phyloP scores from a whole-genome alignment of 2,797 vertebrate species.

The Eulemur rubriventer region DNA sequence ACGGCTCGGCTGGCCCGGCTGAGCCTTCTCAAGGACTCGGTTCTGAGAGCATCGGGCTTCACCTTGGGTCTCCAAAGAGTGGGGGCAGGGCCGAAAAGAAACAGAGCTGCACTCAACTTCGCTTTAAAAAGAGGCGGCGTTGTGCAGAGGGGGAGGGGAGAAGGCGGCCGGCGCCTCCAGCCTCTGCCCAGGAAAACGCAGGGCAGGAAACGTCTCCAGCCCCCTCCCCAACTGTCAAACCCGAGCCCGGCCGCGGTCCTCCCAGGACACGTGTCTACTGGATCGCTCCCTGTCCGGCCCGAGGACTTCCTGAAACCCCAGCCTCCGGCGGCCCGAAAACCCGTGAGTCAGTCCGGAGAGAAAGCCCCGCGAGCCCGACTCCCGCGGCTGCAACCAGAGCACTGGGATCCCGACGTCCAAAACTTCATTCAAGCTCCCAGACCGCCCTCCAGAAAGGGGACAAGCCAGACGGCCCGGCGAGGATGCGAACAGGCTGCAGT shows the following conservation, averaged over 20 bases:
- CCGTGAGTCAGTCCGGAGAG: slow-evolving; percentile 12
- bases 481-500: slow-evolving; percentile 22
- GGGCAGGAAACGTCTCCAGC: slow-evolving; percentile 55
- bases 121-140: slow-evolving; percentile 63
- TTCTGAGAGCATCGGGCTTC: slow-evolving; percentile 16
- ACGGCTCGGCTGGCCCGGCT: not conserved
- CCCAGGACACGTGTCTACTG: slow-evolving; percentile 73
- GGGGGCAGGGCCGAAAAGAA: slow-evolving; percentile 56
- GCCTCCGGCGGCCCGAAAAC: slow-evolving; percentile 2
- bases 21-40: slow-evolving; percentile 29
- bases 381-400: not conserved
- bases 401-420: not conserved
- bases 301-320: slow-evolving; percentile 60
- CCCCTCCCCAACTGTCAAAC: slow-evolving; percentile 75
- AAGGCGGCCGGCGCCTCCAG: not conserved
- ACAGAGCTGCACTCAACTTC: slow-evolving; percentile 29
- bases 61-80: slow-evolving; percentile 59
- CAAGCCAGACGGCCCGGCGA: slow-evolving; percentile 2
- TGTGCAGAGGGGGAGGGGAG: slow-evolving; percentile 55
- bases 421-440: slow-evolving; percentile 54
- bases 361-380: not conserved
- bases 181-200: slow-evolving; percentile 26
- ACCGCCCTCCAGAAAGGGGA: not conserved
- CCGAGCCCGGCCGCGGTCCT: slow-evolving; percentile 43
- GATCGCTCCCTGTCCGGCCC: slow-evolving; percentile 26